Evolutionary conservation across 2,113 vertebrate genomes (phyloP).

Genomic region (Theristicus caerulescens): DNA sequence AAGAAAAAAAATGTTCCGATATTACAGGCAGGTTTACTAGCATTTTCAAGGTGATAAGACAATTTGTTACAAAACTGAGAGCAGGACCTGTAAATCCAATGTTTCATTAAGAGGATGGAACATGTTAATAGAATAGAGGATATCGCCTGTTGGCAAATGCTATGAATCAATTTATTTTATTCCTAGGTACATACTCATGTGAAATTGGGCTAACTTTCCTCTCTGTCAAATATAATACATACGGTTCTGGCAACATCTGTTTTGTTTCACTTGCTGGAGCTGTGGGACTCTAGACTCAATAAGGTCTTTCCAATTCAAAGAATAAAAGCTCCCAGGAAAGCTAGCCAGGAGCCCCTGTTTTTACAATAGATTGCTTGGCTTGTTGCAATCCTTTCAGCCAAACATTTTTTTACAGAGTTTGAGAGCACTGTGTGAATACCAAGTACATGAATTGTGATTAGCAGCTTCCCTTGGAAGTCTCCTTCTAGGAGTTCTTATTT

Average conservation of each 20-base stretch:
- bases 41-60: neutral
- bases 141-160: neutral
- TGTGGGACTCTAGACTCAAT: neutral
- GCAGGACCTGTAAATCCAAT: neutral
- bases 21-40: neutral
- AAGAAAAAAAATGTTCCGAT: accelerated
- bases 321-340: constrained; percentile 24
- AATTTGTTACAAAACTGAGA: neutral
- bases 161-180: neutral
- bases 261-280: neutral
- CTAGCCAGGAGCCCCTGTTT: neutral
- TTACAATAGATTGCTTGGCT: neutral
- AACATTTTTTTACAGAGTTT: neutral
- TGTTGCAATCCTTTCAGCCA: neutral
- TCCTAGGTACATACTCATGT: neutral
- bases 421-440: neutral
- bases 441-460: neutral
- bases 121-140: neutral
- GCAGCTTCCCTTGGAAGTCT: neutral
- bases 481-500: neutral
- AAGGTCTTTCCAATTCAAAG: constrained; percentile 25
- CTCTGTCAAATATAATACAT: neutral
- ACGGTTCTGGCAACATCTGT: neutral
- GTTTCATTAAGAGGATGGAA: neutral
- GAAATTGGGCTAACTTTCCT: neutral